Conservation (phyloP, 2,888 invertebrate genomes). For the Notocelia uddmanniana region DNA sequence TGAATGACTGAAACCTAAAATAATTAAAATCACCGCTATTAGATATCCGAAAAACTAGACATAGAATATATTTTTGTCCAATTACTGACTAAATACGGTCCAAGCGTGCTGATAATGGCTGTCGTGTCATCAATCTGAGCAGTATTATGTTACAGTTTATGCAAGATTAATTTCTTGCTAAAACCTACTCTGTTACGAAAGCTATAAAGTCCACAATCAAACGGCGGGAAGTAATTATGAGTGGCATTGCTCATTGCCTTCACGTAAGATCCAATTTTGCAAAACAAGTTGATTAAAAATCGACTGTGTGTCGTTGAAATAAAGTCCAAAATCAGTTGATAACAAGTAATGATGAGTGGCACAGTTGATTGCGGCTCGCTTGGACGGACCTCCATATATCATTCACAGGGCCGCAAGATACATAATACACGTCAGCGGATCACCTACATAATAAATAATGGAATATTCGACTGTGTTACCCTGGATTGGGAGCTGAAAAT, state of each 20-base stretch:
- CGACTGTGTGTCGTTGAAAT: not conserved
- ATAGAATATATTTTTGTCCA: slow-evolving; percentile 14
- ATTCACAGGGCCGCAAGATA: slow-evolving; percentile 23
- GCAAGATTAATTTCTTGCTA: not conserved
- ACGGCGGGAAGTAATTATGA: not conserved
- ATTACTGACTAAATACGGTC: slow-evolving; percentile 20
- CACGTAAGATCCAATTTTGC: not conserved
- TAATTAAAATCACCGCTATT: slow-evolving; percentile 4
- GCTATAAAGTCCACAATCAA: not conserved
- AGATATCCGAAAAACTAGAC: slow-evolving; percentile 6
- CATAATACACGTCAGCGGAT: slow-evolving; percentile 39
- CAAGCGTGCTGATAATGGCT: slow-evolving; percentile 33
- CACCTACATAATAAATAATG: slow-evolving; percentile 23
- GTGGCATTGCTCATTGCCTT: not conserved
- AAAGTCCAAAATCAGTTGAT: not conserved
- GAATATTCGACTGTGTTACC: not conserved
- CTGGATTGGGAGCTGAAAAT: not conserved
- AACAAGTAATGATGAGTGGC: not conserved
- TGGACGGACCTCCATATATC: slow-evolving; percentile 34
- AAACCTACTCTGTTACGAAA: not conserved
- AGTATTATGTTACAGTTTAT: not conserved
- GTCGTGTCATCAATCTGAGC: slow-evolving; percentile 29
- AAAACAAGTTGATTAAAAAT: not conserved
- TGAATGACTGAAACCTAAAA: not conserved
- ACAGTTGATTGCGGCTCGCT: not conserved